A percentile compares a stretch with the other conserved stretches of the same genome.
Evolutionary conservation across 2,888 invertebrate species (phyloP).

Genomic region (Ephialtes manifestator): DNA sequence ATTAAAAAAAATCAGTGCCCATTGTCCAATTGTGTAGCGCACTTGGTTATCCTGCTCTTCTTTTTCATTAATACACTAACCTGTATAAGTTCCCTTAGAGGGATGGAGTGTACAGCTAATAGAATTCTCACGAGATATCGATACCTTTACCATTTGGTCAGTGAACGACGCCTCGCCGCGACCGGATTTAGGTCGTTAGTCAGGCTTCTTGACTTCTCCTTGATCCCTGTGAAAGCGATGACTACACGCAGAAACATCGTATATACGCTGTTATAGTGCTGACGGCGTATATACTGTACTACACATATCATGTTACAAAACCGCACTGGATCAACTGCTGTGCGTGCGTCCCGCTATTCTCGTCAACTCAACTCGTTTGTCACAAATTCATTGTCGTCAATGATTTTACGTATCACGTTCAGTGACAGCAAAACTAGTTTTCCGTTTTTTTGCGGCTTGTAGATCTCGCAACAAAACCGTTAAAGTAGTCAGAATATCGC

Average conservation of each 20-base stretch:
- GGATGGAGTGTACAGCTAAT: neutral
- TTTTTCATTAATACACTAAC: neutral
- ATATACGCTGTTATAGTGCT: conserved; percentile 34
- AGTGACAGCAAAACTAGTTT: neutral
- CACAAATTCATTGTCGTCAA: neutral
- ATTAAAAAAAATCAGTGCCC: too few relatives aligned
- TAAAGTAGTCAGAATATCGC: too few relatives aligned
- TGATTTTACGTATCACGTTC: neutral
- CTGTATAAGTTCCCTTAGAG: neutral
- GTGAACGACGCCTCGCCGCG: neutral
- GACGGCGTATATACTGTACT: neutral
- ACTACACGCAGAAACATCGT: conserved; percentile 29
- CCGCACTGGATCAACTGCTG: conserved; percentile 14
- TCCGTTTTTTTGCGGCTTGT: neutral
- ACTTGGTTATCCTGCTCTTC: neutral
- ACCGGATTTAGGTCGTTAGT: conserved; percentile 41
- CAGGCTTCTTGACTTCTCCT: conserved; percentile 49
- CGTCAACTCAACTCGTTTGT: neutral
- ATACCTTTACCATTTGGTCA: conserved; percentile 19
- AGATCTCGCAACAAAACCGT: neutral
- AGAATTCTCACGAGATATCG: conserved; percentile 25
- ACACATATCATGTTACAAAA: conserved; percentile 20
- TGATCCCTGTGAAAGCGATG: conserved; percentile 24
- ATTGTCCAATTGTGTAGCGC: too few relatives aligned
- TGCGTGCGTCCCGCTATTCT: neutral